Conservation (phyloP, 2,797 vertebrate genomes). For the Macroramphosus scolopax region DNA sequence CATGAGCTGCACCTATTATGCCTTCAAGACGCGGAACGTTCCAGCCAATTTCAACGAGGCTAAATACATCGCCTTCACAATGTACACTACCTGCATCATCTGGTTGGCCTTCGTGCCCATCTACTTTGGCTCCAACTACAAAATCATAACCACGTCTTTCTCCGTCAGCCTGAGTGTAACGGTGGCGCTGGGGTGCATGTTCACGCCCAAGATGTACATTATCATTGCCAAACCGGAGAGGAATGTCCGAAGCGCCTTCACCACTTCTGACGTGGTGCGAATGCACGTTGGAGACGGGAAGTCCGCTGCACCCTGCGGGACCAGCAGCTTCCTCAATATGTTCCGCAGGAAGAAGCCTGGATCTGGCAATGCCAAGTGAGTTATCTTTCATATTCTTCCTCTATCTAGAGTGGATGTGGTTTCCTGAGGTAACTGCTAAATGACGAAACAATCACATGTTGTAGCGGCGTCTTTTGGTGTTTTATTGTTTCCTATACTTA, state of each 20-base stretch:
- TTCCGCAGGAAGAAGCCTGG: slow-evolving; percentile 93
- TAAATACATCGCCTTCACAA: slow-evolving; percentile 99
- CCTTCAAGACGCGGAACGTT: slow-evolving; percentile 98
- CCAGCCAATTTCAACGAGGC: slow-evolving; percentile 99
- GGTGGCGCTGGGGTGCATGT: slow-evolving; percentile 97
- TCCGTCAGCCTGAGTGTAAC: slow-evolving; percentile 98
- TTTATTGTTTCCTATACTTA: too few relatives aligned
- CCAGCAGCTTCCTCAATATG: slow-evolving; percentile 93
- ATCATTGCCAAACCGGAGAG: slow-evolving; percentile 98
- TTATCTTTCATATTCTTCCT: slow-evolving; percentile 48
- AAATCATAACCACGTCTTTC: slow-evolving; percentile 99
- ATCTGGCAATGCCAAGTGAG: slow-evolving; percentile 92
- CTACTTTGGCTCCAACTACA: slow-evolving; percentile 99
- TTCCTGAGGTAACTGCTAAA: slow-evolving; percentile 16
- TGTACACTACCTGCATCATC: slow-evolving; percentile 99
- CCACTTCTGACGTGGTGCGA: slow-evolving; percentile 96
- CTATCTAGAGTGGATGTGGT: slow-evolving; percentile 1
- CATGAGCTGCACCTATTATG: slow-evolving; percentile 99
- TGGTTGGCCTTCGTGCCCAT: slow-evolving; percentile 99
- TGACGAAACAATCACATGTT: slow-evolving; percentile 37
- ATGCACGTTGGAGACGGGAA: slow-evolving; percentile 99
- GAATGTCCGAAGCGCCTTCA: slow-evolving; percentile 98
- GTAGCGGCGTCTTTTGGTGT: too few relatives aligned
- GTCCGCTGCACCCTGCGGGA: slow-evolving; percentile 83
- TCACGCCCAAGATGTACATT: slow-evolving; percentile 99